These are phyloP conservation scores for Cettia cetti DNA, from an alignment of 2,113 vertebrate genomes.

Conservation along the genomic window DNA sequence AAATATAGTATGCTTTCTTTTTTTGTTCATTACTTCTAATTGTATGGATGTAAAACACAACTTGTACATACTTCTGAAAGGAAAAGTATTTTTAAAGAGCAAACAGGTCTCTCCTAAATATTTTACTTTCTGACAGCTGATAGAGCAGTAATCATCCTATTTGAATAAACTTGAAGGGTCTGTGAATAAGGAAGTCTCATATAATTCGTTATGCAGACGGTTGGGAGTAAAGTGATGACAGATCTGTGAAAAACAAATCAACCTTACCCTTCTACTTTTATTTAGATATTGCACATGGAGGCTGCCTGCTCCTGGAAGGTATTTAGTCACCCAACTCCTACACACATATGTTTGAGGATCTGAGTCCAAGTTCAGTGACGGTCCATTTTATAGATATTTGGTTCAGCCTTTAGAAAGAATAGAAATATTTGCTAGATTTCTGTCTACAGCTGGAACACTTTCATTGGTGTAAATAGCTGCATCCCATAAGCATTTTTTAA, in stretches of 20 bases:
- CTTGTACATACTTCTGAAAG: neutral
- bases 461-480: neutral
- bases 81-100: neutral
- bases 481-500: neutral
- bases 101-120: neutral
- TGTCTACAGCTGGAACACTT: neutral
- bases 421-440: neutral
- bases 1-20: neutral
- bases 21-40: neutral
- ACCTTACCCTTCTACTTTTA: slow-evolving; percentile 14
- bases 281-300: neutral
- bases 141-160: slow-evolving; percentile 26
- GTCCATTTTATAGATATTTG: neutral
- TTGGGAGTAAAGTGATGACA: slow-evolving; percentile 44
- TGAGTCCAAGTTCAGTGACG: neutral
- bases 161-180: slow-evolving; percentile 34
- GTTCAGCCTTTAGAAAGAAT: neutral
- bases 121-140: slow-evolving; percentile 32
- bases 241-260: slow-evolving; percentile 32
- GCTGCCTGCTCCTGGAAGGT: neutral
- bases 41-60: neutral
- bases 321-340: neutral
- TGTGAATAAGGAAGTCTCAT: slow-evolving; percentile 22
- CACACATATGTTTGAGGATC: neutral
- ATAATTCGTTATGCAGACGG: neutral